Conservation (phyloP, 2,113 vertebrate genomes). For the Ceyx cyanopectus region DNA sequence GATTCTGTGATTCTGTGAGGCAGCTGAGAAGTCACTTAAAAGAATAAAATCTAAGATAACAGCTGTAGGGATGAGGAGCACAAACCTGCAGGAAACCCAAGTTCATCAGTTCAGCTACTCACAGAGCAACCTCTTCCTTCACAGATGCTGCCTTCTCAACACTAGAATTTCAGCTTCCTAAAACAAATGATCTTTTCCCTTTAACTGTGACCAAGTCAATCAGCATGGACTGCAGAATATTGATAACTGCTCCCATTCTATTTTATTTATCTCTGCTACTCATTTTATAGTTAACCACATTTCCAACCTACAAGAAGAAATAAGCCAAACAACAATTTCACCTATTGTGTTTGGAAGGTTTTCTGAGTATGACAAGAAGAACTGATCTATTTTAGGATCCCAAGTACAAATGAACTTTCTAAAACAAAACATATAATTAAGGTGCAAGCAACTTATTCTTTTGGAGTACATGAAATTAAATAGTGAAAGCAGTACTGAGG, state of each 20-base stretch:
- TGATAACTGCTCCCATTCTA: background rate
- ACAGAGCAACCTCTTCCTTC: background rate
- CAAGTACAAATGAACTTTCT: background rate
- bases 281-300: background rate
- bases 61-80: background rate
- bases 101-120: background rate
- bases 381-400: background rate
- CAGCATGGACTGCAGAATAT: background rate
- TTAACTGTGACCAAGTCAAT: background rate
- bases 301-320: background rate
- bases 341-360: background rate
- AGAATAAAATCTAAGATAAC: background rate
- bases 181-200: background rate
- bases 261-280: background rate
- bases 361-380: background rate
- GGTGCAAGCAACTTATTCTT: background rate
- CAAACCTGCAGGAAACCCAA: background rate
- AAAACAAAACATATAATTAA: background rate
- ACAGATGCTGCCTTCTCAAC: background rate
- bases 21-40: background rate
- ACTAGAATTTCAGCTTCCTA: background rate
- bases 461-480: background rate
- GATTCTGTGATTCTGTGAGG: too few relatives aligned
- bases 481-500: background rate
- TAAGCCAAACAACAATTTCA: background rate